A percentile compares a stretch with the other conserved stretches of the same genome.
Conservation (phyloP, 2,113 vertebrate species). For the Nibea coibor region DNA sequence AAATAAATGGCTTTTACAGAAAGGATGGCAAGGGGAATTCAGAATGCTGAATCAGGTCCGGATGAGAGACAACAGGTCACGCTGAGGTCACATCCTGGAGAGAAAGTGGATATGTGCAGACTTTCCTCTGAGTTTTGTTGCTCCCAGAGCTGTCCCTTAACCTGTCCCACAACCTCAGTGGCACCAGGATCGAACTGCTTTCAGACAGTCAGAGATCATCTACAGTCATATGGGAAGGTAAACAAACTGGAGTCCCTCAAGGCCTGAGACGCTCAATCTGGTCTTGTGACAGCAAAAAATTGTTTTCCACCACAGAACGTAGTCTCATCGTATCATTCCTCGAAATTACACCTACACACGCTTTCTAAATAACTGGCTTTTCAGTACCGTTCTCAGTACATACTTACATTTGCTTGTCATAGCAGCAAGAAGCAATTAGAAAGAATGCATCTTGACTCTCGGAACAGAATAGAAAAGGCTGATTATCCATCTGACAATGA, state of each 20-base stretch:
- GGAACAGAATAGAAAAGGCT: neutral
- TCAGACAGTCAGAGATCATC: constrained; percentile 32
- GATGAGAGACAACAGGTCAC: constrained; percentile 61
- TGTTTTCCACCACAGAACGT: neutral
- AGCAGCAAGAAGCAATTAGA: neutral
- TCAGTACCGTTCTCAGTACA: neutral
- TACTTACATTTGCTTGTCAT: neutral
- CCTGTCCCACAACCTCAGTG: constrained; percentile 68
- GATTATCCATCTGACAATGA: neutral
- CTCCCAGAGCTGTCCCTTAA: constrained; percentile 50
- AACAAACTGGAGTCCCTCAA: constrained; percentile 39
- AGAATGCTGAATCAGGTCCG: constrained; percentile 72
- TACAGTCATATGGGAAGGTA: constrained; percentile 33
- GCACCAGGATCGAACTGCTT: constrained; percentile 28
- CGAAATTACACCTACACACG: neutral
- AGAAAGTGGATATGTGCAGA: constrained; percentile 50
- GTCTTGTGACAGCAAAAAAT: constrained; percentile 49
- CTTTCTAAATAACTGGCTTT: neutral
- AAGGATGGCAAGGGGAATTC: constrained; percentile 49
- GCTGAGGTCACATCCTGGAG: constrained; percentile 67
- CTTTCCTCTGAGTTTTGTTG: constrained; percentile 38
- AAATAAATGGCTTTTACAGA: neutral
- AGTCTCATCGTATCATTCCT: neutral
- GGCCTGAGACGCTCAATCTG: constrained; percentile 8
- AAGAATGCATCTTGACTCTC: neutral